Percentiles rank a stretch among this genome's conserved stretches.
phyloP scores from a whole-genome alignment of 2,888 invertebrate genomes.

The Lycia hirtaria region DNA sequence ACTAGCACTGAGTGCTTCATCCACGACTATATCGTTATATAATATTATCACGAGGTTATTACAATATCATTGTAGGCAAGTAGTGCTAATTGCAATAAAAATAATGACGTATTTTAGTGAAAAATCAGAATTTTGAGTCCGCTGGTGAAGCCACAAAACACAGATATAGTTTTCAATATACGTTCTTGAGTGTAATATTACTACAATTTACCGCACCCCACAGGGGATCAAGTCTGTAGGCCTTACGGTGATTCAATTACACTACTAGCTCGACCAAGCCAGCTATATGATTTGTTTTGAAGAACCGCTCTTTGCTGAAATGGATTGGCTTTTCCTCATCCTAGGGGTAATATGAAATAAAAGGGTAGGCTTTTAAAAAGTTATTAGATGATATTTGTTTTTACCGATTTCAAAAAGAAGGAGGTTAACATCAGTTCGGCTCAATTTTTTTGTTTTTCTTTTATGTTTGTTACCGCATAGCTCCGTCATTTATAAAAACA shows the following conservation, averaged over 20 bases:
- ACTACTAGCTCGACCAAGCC: slow-evolving; percentile 35
- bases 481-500: no score
- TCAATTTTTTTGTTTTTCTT: no score
- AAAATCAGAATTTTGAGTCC: no score
- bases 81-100: no score
- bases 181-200: slow-evolving; percentile 38
- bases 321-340: slow-evolving; percentile 35
- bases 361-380: slow-evolving; percentile 21
- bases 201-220: slow-evolving; percentile 38
- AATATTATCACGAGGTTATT: no score
- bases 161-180: slow-evolving; percentile 34
- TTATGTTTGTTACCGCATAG: no score
- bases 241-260: slow-evolving; percentile 48
- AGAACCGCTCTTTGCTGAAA: slow-evolving; percentile 36
- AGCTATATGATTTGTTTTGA: slow-evolving; percentile 42
- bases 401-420: no score
- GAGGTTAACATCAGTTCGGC: no score
- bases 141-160: neutral
- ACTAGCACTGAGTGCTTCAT: no score
- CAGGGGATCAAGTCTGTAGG: slow-evolving; percentile 34
- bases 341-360: slow-evolving; percentile 26
- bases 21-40: no score
- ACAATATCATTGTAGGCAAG: no score
- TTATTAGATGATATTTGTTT: slow-evolving; percentile 9
- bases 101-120: no score